Base-by-base conservation (phyloP, 2,113 vertebrate species). In the Neolamprologus sp. region DNA sequence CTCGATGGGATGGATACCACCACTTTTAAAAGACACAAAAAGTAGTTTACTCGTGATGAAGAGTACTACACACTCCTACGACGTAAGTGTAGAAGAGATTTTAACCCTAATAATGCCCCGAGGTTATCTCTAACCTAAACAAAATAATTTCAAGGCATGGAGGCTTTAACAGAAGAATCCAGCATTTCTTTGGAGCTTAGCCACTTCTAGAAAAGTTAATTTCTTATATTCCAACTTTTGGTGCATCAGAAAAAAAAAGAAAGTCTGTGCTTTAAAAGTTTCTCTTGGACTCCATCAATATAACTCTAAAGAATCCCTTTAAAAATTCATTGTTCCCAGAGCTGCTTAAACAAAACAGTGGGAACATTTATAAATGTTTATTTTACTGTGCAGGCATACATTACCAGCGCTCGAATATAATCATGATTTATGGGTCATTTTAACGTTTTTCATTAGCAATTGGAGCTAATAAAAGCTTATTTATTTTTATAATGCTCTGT, bases 371-470 rank as follows among this genome's bases (percentile, higher is more conserved):
- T 17, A 7, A 45, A 73, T 17, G 21, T 73, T 45, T 45, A 9
- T 45, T 45, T 73, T 73, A 23, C 68, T 23, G 21, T 73, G 68
- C 68, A 42, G 13, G 21, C 21, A 26, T 73, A 16, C 9, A 45
- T 73, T 17, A 73, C 68, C 13, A 73, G 37, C 2, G 8, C 3
- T 16, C 23, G 5, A 73, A 45, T 45, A 23, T 73, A 73, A 45
- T 73, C 37, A 45, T 73, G 68, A 73, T 45, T 10, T 73, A 73
- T 73, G 21, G 68, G 68, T 73, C 37, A 73, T 73, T 73, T 45
- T 16, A 45, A 16, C 2, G 3, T 16, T 7, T 73, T 73, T 26
- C 68, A 73, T 73, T 73, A 73, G 13, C 68, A 73, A 45, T 0
- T 73, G 21, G 9, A 73, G 68, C 68, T 73, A 73, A 26, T 73